A percentile compares a stretch with the other conserved stretches of the same genome.
phyloP scores from a whole-genome alignment of 1,140 invertebrate species.

The Hyphantria cunea region DNA sequence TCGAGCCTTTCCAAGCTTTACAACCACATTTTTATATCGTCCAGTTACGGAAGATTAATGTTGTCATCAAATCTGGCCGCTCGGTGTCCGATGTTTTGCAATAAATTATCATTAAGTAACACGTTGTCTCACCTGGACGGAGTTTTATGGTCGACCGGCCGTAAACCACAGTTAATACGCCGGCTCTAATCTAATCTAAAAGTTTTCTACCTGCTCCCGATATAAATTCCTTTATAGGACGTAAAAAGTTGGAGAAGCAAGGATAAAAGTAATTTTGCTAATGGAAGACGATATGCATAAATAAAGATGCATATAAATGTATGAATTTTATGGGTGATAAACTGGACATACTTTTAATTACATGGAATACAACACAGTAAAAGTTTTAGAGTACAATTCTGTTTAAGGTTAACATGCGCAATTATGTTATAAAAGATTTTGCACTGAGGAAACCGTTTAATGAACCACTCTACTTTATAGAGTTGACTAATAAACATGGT shows the following conservation, averaged over 20 bases:
- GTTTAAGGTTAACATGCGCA: slow-evolving; percentile 46
- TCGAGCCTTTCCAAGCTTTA: slow-evolving; percentile 45
- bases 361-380: slow-evolving; percentile 47
- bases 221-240: slow-evolving; percentile 43
- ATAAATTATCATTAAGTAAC: slow-evolving; percentile 76
- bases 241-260: slow-evolving; percentile 43
- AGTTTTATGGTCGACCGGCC: slow-evolving; percentile 54
- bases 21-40: slow-evolving; percentile 45
- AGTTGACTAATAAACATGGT: slow-evolving; percentile 65
- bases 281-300: slow-evolving; percentile 46
- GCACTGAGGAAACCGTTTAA: slow-evolving; percentile 57
- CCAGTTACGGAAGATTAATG: slow-evolving; percentile 68
- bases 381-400: slow-evolving; percentile 45
- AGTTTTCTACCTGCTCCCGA: slow-evolving; percentile 53
- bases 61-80: slow-evolving; percentile 30
- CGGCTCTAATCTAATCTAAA: slow-evolving; percentile 61
- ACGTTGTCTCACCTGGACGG: slow-evolving; percentile 55
- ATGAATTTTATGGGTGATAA: slow-evolving; percentile 52
- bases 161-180: slow-evolving; percentile 55
- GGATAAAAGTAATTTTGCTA: slow-evolving; percentile 38
- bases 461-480: slow-evolving; percentile 75
- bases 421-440: slow-evolving; percentile 70
- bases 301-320: slow-evolving; percentile 51
- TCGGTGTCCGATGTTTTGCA: slow-evolving; percentile 56
- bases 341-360: slow-evolving; percentile 49